Conservation (phyloP, 2,888 invertebrate species). For the Caenorhabditis angaria region DNA sequence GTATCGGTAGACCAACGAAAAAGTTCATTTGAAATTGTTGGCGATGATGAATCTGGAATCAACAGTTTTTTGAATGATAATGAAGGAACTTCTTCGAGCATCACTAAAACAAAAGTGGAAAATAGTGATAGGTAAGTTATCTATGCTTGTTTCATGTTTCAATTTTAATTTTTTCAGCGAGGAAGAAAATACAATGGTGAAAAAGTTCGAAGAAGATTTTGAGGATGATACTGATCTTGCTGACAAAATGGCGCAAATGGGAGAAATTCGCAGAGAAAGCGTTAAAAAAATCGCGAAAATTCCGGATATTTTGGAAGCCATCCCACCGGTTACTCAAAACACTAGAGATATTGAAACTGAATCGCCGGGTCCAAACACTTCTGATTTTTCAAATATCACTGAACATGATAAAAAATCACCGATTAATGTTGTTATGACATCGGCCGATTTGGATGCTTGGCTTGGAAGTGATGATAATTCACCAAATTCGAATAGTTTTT, state of each 20-base stretch:
- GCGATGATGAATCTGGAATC: conserved; percentile 38
- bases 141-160: background rate
- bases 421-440: conserved; percentile 14
- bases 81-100: conserved; percentile 12
- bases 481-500: conserved; percentile 17
- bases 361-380: conserved; percentile 19
- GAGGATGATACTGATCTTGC: conserved; percentile 55
- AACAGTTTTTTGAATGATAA: conserved; percentile 47
- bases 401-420: background rate
- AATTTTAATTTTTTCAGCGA: conserved; percentile 27
- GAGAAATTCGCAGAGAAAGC: conserved; percentile 32
- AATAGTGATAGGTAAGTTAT: conserved; percentile 30
- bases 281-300: background rate
- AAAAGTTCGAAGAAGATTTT: conserved; percentile 65
- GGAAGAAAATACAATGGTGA: conserved; percentile 61
- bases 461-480: conserved; percentile 28
- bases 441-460: conserved; percentile 44
- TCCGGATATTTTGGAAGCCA: conserved; percentile 20
- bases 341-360: conserved; percentile 29
- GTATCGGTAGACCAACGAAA: conserved; percentile 20
- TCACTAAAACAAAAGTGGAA: conserved; percentile 13
- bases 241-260: conserved; percentile 42
- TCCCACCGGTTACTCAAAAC: conserved; percentile 38
- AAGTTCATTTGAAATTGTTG: conserved; percentile 49
- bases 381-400: background rate